Conservation (phyloP, 2,113 vertebrate genomes). For the Ictalurus furcatus region DNA sequence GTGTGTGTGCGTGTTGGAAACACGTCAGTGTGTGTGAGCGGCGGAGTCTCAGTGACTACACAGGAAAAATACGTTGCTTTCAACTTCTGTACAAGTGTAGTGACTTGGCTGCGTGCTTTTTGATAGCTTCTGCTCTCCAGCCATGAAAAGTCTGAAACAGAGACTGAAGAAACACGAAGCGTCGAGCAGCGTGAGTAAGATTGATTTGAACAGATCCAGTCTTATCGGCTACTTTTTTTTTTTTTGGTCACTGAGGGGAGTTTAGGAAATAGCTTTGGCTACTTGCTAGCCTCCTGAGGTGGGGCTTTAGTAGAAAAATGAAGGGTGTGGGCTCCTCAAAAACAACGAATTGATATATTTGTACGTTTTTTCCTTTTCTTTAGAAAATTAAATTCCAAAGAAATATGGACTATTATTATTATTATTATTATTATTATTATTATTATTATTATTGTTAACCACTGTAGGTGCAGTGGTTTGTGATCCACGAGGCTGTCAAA, state of each 20-base stretch:
- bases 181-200: constrained; percentile 35
- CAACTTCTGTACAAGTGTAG: background rate
- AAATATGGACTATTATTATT: background rate
- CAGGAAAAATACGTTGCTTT: constrained; percentile 41
- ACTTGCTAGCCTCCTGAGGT: constrained; percentile 24
- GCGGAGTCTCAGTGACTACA: constrained; percentile 23
- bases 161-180: constrained; percentile 52
- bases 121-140: background rate
- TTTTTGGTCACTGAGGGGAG: background rate
- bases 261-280: constrained; percentile 8
- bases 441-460: no score
- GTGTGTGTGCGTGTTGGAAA: background rate
- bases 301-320: constrained; percentile 3
- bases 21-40: constrained; percentile 36
- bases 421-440: no score
- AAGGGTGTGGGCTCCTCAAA: constrained; percentile 23
- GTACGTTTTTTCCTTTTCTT: background rate
- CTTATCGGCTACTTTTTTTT: background rate
- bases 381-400: background rate
- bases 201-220: background rate
- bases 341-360: background rate
- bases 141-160: constrained; percentile 57
- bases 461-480: background rate
- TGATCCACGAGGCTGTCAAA: background rate
- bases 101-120: no score